Evolutionary conservation across 2,113 vertebrate species (phyloP).

Genomic region (Mus pahari): DNA sequence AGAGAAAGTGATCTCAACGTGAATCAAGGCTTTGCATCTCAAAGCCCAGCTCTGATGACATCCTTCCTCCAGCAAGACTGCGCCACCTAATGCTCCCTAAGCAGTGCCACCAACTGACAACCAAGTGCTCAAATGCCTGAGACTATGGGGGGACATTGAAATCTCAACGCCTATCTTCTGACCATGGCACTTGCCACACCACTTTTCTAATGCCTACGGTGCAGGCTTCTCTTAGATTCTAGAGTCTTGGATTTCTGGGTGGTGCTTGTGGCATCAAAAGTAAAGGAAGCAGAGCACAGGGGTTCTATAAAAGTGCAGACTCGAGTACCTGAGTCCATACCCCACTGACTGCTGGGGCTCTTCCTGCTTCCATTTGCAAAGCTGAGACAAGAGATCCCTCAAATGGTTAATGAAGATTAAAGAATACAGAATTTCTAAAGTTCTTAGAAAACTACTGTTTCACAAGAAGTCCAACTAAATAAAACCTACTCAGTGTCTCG

Average conservation of each 20-base stretch:
- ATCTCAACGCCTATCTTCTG: not conserved
- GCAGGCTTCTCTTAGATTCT: not conserved
- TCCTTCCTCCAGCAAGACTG: not conserved
- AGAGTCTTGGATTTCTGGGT: not conserved
- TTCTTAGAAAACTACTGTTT: not conserved
- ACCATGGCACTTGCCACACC: not conserved
- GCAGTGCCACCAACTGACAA: not conserved
- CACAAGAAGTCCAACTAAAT: not conserved
- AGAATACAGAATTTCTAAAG: conserved; percentile 16
- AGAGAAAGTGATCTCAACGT: not conserved
- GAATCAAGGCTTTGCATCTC: not conserved
- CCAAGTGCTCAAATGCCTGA: not conserved
- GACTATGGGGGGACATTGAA: not conserved
- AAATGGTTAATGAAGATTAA: not conserved
- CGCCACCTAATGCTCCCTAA: not conserved
- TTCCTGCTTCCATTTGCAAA: not conserved
- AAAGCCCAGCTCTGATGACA: not conserved
- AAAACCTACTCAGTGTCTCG: not conserved
- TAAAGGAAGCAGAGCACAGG: not conserved
- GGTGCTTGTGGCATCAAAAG: not conserved
- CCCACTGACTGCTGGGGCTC: not conserved
- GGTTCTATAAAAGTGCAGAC: not conserved
- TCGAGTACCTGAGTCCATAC: not conserved
- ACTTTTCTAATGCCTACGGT: not conserved
- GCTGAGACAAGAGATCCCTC: not conserved